These are phyloP conservation scores for Gonatopus flavifemur DNA, from an alignment of 1,140 invertebrate genomes.

Conservation along the genomic window DNA sequence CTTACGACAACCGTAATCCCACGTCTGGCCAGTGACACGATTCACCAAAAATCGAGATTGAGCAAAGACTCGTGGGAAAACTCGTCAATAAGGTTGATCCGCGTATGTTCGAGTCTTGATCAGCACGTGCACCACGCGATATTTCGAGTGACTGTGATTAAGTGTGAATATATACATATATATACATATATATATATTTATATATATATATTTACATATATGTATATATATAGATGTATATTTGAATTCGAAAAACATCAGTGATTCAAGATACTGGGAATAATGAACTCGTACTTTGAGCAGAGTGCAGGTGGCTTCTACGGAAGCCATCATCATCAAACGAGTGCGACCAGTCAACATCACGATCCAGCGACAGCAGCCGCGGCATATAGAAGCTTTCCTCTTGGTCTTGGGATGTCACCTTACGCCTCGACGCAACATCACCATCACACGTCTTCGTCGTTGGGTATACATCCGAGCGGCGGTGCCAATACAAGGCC, in stretches of 20 bases:
- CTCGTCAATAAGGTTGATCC: constrained; percentile 18
- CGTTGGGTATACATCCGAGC: constrained; percentile 53
- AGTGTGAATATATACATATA: too few species aligned
- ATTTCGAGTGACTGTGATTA: constrained; percentile 38
- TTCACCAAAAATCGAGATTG: constrained; percentile 1
- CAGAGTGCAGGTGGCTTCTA: constrained; percentile 83
- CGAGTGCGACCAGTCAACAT: constrained; percentile 70
- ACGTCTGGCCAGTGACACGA: too few species aligned
- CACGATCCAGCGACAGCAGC: constrained; percentile 67
- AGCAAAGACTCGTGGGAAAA: constrained; percentile 23
- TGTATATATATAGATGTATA: too few species aligned
- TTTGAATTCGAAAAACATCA: constrained; percentile 14
- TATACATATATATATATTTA: too few species aligned
- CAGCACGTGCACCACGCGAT: constrained; percentile 11
- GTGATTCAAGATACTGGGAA: constrained; percentile 47
- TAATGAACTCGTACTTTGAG: constrained; percentile 95
- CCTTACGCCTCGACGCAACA: constrained; percentile 75
- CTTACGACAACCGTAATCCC: too few species aligned
- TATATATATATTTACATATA: too few species aligned
- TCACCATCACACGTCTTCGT: constrained; percentile 73
- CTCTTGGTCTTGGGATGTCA: constrained; percentile 80
- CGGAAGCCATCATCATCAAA: constrained; percentile 81
- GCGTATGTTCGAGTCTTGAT: constrained; percentile 4
- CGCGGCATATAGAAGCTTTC: constrained; percentile 76
- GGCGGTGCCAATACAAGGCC: constrained; percentile 74